Conservation (phyloP, 2,113 vertebrate genomes). For the Oncorhynchus kisutch region DNA sequence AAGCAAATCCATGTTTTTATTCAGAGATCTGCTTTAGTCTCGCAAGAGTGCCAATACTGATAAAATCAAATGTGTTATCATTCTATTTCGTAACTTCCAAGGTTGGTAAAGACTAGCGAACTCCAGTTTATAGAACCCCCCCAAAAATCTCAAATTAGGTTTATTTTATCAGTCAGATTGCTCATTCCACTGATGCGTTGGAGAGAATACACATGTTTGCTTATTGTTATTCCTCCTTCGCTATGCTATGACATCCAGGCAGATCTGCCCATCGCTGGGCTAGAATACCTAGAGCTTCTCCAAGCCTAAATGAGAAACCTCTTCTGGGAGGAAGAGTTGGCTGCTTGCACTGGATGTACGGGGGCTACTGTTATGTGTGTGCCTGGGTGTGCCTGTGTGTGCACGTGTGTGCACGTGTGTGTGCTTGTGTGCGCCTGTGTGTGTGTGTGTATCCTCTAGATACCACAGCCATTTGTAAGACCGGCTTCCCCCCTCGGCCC, state of each 20-base stretch:
- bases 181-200: not conserved
- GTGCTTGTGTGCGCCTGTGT: not conserved
- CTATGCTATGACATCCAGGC: not conserved
- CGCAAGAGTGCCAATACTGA: too few relatives aligned
- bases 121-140: not conserved
- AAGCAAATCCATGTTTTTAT: not conserved
- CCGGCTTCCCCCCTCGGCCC: not conserved
- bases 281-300: conserved; percentile 27
- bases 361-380: not conserved
- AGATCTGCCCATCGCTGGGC: not conserved
- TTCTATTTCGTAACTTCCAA: not conserved
- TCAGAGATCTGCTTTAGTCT: not conserved
- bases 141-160: not conserved
- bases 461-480: not conserved
- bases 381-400: too few relatives aligned
- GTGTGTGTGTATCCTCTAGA: not conserved
- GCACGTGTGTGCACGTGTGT: too few relatives aligned
- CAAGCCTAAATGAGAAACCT: conserved; percentile 2
- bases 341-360: not conserved
- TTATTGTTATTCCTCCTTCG: conserved; percentile 18
- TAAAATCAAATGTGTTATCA: not conserved
- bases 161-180: not conserved
- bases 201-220: conserved; percentile 1
- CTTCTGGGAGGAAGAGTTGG: conserved; percentile 16
- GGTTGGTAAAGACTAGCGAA: not conserved